Percentiles rank a stretch among this genome's conserved stretches.
Evolutionary conservation across 2,797 vertebrate genomes (phyloP).

Genomic region (Chelon auratus): DNA sequence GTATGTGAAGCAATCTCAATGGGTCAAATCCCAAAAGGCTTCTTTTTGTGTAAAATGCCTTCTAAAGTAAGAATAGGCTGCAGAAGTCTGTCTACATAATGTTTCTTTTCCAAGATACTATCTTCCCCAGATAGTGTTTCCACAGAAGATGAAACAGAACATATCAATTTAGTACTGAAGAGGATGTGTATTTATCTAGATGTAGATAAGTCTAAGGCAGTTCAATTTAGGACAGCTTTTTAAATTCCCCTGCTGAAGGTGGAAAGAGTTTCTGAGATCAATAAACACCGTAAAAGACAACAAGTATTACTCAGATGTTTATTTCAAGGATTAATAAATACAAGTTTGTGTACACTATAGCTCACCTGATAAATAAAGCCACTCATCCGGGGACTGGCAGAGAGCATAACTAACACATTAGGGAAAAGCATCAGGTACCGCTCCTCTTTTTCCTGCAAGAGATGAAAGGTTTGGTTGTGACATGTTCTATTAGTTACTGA

Average conservation of each 20-base stretch:
- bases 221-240: neutral
- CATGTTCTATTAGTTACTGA: neutral
- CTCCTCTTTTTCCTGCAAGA: constrained; percentile 93
- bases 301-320: too few relatives aligned
- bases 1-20: too few relatives aligned
- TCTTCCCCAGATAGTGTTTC: neutral
- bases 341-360: neutral
- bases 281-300: neutral
- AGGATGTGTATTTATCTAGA: too few relatives aligned
- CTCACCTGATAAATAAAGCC: constrained; percentile 98
- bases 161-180: neutral
- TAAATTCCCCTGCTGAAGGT: neutral
- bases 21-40: neutral
- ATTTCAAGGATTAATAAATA: too few relatives aligned
- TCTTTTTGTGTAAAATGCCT: neutral
- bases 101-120: neutral
- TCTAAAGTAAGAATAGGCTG: neutral
- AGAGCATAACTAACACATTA: constrained; percentile 91
- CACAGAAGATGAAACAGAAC: neutral
- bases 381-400: constrained; percentile 97
- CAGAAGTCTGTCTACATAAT: neutral
- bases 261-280: neutral
- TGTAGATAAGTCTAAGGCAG: too few relatives aligned
- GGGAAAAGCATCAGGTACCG: constrained; percentile 96
- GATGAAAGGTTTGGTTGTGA: constrained; percentile 1